Conservation (phyloP, 2,113 vertebrate genomes). For the Dascyllus trimaculatus region DNA sequence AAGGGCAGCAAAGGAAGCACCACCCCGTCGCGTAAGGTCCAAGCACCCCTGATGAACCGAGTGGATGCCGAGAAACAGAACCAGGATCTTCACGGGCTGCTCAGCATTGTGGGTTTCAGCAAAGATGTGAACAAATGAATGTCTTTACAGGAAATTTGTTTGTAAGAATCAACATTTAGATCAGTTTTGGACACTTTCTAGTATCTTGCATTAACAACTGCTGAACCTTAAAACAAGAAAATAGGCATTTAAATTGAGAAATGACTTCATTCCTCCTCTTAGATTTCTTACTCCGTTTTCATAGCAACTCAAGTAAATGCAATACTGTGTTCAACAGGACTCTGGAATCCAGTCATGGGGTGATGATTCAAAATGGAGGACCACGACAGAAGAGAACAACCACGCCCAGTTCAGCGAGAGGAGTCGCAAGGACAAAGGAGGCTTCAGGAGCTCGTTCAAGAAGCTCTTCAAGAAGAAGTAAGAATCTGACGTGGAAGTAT, state of each 20-base stretch:
- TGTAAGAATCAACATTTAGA: neutral
- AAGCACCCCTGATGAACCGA: constrained; percentile 82
- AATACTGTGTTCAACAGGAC: constrained; percentile 70
- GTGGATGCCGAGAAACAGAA: constrained; percentile 86
- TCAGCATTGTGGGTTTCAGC: constrained; percentile 66
- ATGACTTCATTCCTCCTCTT: no score
- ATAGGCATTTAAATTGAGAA: no score
- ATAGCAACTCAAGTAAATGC: neutral
- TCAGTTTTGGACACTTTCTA: no score
- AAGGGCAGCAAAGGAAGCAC: constrained; percentile 84
- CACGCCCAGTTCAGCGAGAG: constrained; percentile 93
- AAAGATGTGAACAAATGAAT: neutral
- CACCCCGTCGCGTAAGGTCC: constrained; percentile 83
- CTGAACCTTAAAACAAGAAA: no score
- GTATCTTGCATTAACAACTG: no score
- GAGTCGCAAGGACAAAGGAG: constrained; percentile 94
- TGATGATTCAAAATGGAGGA: constrained; percentile 84
- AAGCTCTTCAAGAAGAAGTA: constrained; percentile 99
- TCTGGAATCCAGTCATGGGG: constrained; percentile 72
- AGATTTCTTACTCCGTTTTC: no score
- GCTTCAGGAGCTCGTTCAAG: constrained; percentile 97
- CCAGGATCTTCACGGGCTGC: constrained; percentile 84
- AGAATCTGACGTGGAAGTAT: constrained; percentile 57
- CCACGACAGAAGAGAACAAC: constrained; percentile 88
- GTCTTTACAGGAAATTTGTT: neutral